Conservation (phyloP, 1,140 invertebrate genomes). For the Drosophila nasuta region DNA sequence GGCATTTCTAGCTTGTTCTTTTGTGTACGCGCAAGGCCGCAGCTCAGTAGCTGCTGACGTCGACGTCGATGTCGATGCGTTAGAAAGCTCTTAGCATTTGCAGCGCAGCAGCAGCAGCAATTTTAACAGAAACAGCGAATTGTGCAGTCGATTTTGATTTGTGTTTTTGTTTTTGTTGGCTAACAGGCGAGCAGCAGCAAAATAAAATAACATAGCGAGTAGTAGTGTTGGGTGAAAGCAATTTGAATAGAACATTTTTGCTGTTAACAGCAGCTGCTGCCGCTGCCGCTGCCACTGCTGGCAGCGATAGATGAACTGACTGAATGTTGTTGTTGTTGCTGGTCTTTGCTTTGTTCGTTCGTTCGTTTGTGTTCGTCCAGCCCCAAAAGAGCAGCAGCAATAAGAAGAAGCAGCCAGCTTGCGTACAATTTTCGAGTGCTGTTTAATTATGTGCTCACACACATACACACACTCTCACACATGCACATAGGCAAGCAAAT, state of each 20-base stretch:
- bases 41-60: slow-evolving; percentile 10
- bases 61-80: slow-evolving; percentile 22
- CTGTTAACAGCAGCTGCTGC: slow-evolving; percentile 23
- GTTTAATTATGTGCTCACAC: slow-evolving; percentile 41
- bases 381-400: slow-evolving; percentile 13
- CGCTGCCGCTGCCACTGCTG: no score
- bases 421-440: slow-evolving; percentile 45
- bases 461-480: slow-evolving; percentile 3
- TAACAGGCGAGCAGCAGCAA: slow-evolving; percentile 47
- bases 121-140: slow-evolving; percentile 4
- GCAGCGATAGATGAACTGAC: slow-evolving; percentile 14
- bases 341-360: not conserved
- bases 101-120: slow-evolving; percentile 12
- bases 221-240: slow-evolving; percentile 40
- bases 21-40: slow-evolving; percentile 58
- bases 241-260: slow-evolving; percentile 36
- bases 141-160: slow-evolving; percentile 39
- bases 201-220: slow-evolving; percentile 6
- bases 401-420: not conserved
- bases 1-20: slow-evolving; percentile 65
- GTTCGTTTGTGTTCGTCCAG: slow-evolving; percentile 6
- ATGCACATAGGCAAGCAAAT: slow-evolving; percentile 9
- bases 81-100: slow-evolving; percentile 67
- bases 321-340: slow-evolving; percentile 8
- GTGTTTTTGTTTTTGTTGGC: slow-evolving; percentile 16